These are phyloP conservation scores for Nerophis lumbriciformis DNA, from an alignment of 2,113 vertebrate species.

Conservation along the genomic window DNA sequence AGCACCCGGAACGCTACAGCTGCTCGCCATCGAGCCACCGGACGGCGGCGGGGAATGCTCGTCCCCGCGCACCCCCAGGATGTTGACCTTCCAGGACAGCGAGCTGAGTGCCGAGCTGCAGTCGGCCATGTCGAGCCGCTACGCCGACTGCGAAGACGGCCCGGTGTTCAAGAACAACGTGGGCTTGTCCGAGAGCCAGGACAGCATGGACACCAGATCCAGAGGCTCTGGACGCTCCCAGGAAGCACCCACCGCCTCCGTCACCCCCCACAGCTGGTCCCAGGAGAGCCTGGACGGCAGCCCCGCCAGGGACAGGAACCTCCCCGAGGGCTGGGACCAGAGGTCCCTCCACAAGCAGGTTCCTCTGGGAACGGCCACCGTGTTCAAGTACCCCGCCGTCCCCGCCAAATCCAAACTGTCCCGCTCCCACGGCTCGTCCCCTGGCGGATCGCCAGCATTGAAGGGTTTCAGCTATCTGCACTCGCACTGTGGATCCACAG, in stretches of 20 bases:
- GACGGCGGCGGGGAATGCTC: constrained; percentile 74
- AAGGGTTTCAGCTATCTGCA: constrained; percentile 67
- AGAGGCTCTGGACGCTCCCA: constrained; percentile 86
- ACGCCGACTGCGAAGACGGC: constrained; percentile 66
- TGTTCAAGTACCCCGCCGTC: constrained; percentile 64
- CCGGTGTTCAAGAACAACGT: constrained; percentile 67
- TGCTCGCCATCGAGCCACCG: constrained; percentile 81
- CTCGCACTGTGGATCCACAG: constrained; percentile 48
- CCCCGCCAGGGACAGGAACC: constrained; percentile 76
- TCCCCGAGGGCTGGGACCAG: constrained; percentile 82
- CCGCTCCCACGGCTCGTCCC: constrained; percentile 31
- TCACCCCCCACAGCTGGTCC: constrained; percentile 65
- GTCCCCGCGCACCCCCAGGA: constrained; percentile 73
- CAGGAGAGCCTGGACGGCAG: constrained; percentile 73
- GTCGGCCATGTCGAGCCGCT: constrained; percentile 76
- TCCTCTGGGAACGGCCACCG: constrained; percentile 50
- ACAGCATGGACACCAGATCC: constrained; percentile 85
- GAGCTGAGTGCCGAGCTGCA: constrained; percentile 89
- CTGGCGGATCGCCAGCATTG: constrained; percentile 48
- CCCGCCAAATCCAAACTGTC: constrained; percentile 55
- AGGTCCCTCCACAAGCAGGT: constrained; percentile 60
- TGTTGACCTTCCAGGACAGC: constrained; percentile 88
- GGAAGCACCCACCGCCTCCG: constrained; percentile 67
- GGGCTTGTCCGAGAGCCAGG: constrained; percentile 81
- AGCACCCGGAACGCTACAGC: constrained; percentile 68